A percentile compares a stretch with the other conserved stretches of the same genome.
Evolutionary conservation across 2,888 invertebrate species (phyloP).

Genomic region (Cremastinae sp.): DNA sequence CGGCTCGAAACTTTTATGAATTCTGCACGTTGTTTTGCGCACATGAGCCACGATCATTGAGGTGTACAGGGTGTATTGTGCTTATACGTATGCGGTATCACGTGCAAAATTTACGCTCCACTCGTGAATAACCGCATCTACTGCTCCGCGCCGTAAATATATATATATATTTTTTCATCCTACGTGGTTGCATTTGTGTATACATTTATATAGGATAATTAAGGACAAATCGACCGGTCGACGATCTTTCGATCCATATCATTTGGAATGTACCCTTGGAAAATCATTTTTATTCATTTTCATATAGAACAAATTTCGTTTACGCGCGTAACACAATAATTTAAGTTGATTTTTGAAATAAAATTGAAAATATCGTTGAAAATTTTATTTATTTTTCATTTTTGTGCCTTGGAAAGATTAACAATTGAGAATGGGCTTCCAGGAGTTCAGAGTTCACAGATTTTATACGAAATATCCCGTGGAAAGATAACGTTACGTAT

Average conservation of each 20-base stretch:
- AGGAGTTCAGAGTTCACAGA: neutral
- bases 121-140: slow-evolving; percentile 44
- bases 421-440: neutral
- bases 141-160: slow-evolving; percentile 12
- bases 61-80: neutral
- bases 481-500: slow-evolving; percentile 32
- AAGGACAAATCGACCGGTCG: slow-evolving; percentile 6
- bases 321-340: no score
- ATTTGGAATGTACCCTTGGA: no score
- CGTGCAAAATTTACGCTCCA: slow-evolving; percentile 38
- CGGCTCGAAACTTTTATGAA: slow-evolving; percentile 61
- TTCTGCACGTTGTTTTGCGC: slow-evolving; percentile 28
- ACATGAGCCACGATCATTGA: no score
- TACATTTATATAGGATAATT: neutral
- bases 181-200: neutral
- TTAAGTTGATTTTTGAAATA: no score
- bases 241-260: slow-evolving; percentile 1
- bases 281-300: no score
- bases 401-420: no score
- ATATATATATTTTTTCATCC: neutral
- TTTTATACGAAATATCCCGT: slow-evolving; percentile 2
- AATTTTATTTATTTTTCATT: no score
- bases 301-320: no score
- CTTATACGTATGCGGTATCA: slow-evolving; percentile 35
- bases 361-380: no score